Base-by-base conservation (phyloP, 1,140 invertebrate species). In the Metopolophium dirhodum region DNA sequence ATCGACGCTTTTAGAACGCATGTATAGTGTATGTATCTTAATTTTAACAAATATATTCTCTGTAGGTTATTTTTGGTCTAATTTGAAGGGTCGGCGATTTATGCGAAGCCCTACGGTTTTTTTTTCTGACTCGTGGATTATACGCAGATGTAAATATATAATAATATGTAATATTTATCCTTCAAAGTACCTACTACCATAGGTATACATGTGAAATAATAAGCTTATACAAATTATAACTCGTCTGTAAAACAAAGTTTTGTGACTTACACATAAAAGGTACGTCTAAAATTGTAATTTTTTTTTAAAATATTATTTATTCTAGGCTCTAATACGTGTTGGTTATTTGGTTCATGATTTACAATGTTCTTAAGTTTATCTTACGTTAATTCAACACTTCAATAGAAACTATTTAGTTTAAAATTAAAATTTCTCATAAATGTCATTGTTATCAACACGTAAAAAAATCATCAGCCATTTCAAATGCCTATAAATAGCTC, bases 61-160 rank as follows among this genome's bases (percentile, higher is more conserved):
- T 77, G 61, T 20, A n/a, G 37, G 14, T 47, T 86, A 47, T 86
- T 86, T n/a, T 77, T 1, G 83, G 41, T 26, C 37, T 86, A 86
- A 26, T 45, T 86, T 30, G n/a, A 86, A 86, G 85, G 85, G 85
- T 86, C 45, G 30, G 49, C 85, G 41, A 86, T 86, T 86, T 86
- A 86, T 47, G 61, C 4, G 26, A 47, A 86, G 45, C 85, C 37
- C 85, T 47, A 47, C 14, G 4, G 45, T 45, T 45, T 26, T 86
- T 86, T 86, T 85, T 37, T 45, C 14, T 49, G 3, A 86, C 85
- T 14, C 41, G 14, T 30, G 41, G 45, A 86, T 86, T 86, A 30
- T 47, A 47, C 30, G 22, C 83, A 41, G 9, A 86, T 86, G 85
- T 86, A 77, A 77, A 77, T 77, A 35, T n/a, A 35, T 77, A n/a